phyloP scores from a whole-genome alignment of 2,113 vertebrate species.

The human region DNA sequence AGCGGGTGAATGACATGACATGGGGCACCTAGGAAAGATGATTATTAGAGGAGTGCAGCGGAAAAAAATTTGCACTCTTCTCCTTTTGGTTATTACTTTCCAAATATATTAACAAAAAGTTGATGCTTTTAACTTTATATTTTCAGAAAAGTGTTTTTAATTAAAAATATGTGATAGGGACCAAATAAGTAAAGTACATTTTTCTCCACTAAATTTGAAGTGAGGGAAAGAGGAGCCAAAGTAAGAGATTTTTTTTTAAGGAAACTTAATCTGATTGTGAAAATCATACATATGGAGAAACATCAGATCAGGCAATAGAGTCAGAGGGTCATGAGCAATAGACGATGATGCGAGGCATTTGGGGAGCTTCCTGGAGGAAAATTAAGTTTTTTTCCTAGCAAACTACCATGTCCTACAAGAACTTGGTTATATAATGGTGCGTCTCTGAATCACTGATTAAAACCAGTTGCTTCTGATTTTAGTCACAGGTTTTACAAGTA shows the following conservation, averaged over 20 bases:
- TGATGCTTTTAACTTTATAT: background rate
- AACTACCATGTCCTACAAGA: background rate
- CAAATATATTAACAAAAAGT: background rate
- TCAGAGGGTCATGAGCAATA: background rate
- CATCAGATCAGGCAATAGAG: background rate
- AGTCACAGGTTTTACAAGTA: background rate
- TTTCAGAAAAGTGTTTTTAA: background rate
- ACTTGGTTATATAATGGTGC: background rate
- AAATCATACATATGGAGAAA: background rate
- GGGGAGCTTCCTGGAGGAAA: background rate
- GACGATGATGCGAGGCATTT: background rate
- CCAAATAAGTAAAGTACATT: background rate
- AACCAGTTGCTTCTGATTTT: slow-evolving; percentile 23
- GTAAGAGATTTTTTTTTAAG: background rate
- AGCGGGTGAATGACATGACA: background rate
- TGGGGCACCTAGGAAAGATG: background rate
- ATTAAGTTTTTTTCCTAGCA: background rate
- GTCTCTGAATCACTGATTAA: slow-evolving; percentile 31
- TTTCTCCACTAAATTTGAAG: slow-evolving; percentile 22
- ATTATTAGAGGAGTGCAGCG: background rate
- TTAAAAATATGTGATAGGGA: background rate
- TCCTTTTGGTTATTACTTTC: background rate
- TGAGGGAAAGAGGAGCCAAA: background rate
- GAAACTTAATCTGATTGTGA: background rate
- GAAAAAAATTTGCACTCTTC: background rate